Conservation (phyloP, 2,888 invertebrate genomes). For the Protodeltote pygarga region DNA sequence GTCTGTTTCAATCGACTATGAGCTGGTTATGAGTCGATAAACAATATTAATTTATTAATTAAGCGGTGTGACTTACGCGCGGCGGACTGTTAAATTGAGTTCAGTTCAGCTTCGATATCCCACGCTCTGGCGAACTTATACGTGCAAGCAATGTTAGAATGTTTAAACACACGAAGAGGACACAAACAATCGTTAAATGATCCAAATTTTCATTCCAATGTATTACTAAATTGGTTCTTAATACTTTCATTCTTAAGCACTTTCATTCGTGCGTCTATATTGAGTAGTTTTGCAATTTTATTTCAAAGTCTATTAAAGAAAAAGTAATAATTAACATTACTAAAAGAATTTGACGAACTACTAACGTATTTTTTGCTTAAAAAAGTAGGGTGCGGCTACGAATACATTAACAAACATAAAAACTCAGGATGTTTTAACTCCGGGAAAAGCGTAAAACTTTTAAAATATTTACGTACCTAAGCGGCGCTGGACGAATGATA, state of each 20-base stretch:
- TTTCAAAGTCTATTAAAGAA: no score
- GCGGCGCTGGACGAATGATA: slow-evolving; percentile 31
- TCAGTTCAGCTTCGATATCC: slow-evolving; percentile 37
- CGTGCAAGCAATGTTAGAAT: slow-evolving; percentile 8
- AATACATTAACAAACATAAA: slow-evolving; percentile 17
- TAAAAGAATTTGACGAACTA: no score
- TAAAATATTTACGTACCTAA: slow-evolving; percentile 42
- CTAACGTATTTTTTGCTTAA: no score
- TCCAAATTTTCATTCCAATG: background rate
- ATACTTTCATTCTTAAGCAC: no score
- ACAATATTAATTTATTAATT: slow-evolving; percentile 60
- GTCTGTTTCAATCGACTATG: slow-evolving; percentile 24
- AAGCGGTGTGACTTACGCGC: slow-evolving; percentile 33
- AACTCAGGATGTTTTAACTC: slow-evolving; percentile 2
- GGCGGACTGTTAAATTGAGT: slow-evolving; percentile 49
- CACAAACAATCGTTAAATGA: background rate
- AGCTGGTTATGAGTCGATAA: slow-evolving; percentile 53
- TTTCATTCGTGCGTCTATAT: no score
- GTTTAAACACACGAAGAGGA: background rate
- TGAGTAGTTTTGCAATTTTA: no score
- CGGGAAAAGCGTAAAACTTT: background rate
- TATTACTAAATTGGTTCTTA: no score
- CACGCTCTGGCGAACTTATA: slow-evolving; percentile 28
- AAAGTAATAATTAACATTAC: no score
- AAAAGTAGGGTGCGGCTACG: slow-evolving; percentile 8